Conservation (phyloP, 2,888 invertebrate species). For the Xanthorhoe spadicearia region DNA sequence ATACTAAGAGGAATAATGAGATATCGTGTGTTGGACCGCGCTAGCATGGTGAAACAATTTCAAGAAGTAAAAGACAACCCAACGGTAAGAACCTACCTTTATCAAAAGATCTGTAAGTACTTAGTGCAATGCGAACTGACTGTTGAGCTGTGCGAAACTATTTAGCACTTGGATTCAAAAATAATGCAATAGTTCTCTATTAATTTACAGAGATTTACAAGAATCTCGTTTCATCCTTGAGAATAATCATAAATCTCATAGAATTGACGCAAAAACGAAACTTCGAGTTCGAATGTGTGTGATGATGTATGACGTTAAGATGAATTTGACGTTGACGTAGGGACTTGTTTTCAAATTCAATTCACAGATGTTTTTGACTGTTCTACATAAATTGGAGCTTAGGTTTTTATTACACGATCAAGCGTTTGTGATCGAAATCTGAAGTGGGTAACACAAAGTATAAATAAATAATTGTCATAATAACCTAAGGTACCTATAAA, state of each 20-base stretch:
- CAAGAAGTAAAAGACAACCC: conserved; percentile 95
- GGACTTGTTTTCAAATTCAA: too few relatives aligned
- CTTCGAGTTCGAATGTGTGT: too few relatives aligned
- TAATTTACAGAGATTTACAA: neutral
- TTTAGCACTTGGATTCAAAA: neutral
- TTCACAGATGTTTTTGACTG: neutral
- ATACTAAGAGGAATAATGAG: conserved; percentile 95
- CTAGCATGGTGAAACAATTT: conserved; percentile 96
- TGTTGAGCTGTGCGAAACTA: neutral
- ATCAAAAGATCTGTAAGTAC: conserved; percentile 6
- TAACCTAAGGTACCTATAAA: too few relatives aligned
- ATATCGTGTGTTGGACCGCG: conserved; percentile 92
- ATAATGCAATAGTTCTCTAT: neutral
- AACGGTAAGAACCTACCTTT: conserved; percentile 84
- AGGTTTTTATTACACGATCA: neutral
- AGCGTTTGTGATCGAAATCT: too few relatives aligned
- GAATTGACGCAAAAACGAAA: too few relatives aligned
- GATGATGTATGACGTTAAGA: too few relatives aligned
- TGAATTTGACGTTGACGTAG: neutral
- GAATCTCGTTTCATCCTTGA: neutral
- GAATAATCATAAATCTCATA: neutral
- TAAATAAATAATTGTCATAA: too few relatives aligned
- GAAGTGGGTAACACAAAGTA: too few relatives aligned
- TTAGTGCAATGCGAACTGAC: neutral
- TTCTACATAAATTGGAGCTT: neutral